phyloP scores from a whole-genome alignment of 2,113 vertebrate genomes.

The Scomber japonicus region DNA sequence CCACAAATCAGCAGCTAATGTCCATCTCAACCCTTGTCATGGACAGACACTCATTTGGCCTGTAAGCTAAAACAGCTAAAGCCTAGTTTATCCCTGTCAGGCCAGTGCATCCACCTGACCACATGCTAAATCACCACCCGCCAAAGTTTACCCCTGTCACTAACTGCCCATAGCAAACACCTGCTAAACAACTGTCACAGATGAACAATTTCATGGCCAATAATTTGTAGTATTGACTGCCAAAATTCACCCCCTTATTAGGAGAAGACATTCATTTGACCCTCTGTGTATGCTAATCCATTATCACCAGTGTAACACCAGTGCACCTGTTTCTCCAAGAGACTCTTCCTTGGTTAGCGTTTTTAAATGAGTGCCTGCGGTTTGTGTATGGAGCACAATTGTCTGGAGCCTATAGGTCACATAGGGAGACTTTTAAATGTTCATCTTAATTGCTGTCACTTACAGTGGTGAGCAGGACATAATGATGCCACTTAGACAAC shows the following conservation, averaged over 20 bases:
- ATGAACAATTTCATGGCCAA: slow-evolving; percentile 71
- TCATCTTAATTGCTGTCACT: slow-evolving; percentile 75
- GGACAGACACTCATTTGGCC: slow-evolving; percentile 78
- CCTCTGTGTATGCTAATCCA: slow-evolving; percentile 67
- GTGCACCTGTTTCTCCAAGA: slow-evolving; percentile 51
- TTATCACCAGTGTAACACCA: slow-evolving; percentile 66
- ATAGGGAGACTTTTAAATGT: slow-evolving; percentile 32
- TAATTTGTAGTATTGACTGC: slow-evolving; percentile 74
- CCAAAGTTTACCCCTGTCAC: slow-evolving; percentile 77
- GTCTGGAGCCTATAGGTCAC: slow-evolving; percentile 49
- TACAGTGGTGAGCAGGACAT: slow-evolving; percentile 37
- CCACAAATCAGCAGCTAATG: slow-evolving; percentile 83
- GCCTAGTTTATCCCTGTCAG: slow-evolving; percentile 77
- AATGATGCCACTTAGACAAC: slow-evolving; percentile 36
- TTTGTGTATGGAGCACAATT: background rate
- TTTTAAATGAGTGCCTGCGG: slow-evolving; percentile 28
- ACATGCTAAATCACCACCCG: slow-evolving; percentile 76
- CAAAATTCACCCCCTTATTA: slow-evolving; percentile 71
- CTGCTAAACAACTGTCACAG: slow-evolving; percentile 76
- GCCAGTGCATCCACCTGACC: slow-evolving; percentile 73
- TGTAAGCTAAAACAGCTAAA: slow-evolving; percentile 67
- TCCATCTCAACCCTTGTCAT: slow-evolving; percentile 79
- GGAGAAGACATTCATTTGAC: slow-evolving; percentile 66
- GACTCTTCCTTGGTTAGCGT: slow-evolving; percentile 21
- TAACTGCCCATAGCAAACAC: slow-evolving; percentile 69